Evolutionary conservation across 1,140 invertebrate species (phyloP).

Genomic region (Anastrepha ludens): DNA sequence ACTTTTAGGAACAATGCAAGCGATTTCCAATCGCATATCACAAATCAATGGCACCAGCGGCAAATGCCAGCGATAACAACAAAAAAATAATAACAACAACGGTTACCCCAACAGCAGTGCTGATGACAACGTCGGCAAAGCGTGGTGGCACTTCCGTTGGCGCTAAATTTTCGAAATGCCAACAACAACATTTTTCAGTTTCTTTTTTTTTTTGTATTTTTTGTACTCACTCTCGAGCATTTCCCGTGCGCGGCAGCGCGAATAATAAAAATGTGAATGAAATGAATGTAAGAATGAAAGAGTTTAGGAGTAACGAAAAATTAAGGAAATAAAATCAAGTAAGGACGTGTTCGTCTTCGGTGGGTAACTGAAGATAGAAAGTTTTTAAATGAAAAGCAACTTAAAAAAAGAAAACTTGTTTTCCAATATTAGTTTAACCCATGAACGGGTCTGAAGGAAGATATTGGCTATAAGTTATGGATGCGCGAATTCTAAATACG

Average conservation of each 20-base stretch:
- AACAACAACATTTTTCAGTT: background rate
- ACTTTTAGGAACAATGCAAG: conserved; percentile 11
- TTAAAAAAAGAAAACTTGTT: no score
- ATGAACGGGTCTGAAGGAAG: no score
- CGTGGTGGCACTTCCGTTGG: conserved; percentile 43
- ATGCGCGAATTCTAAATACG: no score
- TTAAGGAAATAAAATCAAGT: background rate
- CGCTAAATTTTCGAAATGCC: conserved; percentile 43
- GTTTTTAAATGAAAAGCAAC: background rate
- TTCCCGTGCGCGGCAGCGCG: conserved; percentile 31
- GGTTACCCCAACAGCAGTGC: background rate
- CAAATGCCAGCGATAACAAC: background rate
- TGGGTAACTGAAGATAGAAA: background rate
- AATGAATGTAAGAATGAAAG: background rate
- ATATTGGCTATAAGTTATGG: no score
- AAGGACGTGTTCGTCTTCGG: background rate
- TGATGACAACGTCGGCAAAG: conserved; percentile 31
- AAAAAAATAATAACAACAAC: background rate
- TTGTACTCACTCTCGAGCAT: background rate
- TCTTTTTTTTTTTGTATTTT: background rate
- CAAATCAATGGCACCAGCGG: conserved; percentile 39
- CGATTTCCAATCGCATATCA: conserved; percentile 37
- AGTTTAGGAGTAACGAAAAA: conserved; percentile 26
- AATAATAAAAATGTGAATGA: conserved; percentile 22
- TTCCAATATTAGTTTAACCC: no score